Evolutionary conservation across 2,113 vertebrate genomes (phyloP).

Genomic region (Girardinichthys multiradiatus): DNA sequence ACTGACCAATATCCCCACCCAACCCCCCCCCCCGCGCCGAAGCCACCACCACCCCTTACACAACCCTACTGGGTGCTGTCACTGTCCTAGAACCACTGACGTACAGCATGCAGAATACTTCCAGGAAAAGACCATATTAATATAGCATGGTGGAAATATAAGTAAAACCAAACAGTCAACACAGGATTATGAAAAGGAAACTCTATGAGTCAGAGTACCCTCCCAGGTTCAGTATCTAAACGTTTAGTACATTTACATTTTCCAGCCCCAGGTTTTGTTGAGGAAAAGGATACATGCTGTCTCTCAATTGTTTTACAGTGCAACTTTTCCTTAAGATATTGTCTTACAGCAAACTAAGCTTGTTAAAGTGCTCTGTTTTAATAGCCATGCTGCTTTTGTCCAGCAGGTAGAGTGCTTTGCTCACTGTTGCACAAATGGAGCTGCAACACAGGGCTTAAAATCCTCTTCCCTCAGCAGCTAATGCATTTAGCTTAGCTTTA

Average conservation of each 20-base stretch:
- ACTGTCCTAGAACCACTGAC: background rate
- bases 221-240: background rate
- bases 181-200: no score
- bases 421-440: background rate
- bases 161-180: background rate
- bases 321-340: background rate
- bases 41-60: no score
- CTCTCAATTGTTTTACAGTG: background rate
- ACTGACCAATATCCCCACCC: no score
- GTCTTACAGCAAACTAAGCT: background rate
- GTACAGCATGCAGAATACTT: background rate
- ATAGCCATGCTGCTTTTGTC: background rate
- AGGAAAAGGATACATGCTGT: background rate
- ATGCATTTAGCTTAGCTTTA: slow-evolving; percentile 25
- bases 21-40: no score
- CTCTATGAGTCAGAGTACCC: no score
- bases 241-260: background rate
- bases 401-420: slow-evolving; percentile 52
- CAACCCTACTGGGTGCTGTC: background rate
- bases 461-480: slow-evolving; percentile 12
- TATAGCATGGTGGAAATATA: background rate
- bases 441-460: background rate
- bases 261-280: background rate
- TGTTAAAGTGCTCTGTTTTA: background rate
- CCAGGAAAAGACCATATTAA: background rate